Evolutionary conservation across 2,797 vertebrate species (phyloP).

Genomic region (Podargus strigoides): DNA sequence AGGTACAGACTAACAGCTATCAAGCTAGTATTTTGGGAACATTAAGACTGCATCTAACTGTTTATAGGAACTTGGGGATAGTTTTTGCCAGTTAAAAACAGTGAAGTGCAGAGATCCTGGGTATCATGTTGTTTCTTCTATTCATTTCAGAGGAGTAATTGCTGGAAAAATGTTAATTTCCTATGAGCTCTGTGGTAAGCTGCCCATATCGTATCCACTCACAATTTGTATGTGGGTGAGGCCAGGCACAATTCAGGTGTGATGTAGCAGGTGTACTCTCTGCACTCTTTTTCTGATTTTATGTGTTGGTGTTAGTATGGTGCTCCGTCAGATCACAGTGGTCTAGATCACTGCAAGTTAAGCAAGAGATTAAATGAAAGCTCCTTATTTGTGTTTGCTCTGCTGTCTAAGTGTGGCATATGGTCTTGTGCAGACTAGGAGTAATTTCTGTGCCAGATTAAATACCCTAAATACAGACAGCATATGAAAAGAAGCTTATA

Average conservation of each 20-base stretch:
- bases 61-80: background rate
- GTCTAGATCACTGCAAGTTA: background rate
- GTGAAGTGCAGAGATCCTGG: background rate
- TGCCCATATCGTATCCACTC: background rate
- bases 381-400: background rate
- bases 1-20: background rate
- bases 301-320: background rate
- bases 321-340: background rate
- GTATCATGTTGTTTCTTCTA: background rate
- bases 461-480: background rate
- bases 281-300: background rate
- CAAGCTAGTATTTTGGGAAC: background rate
- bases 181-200: background rate
- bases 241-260: background rate
- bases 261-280: background rate
- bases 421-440: background rate
- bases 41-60: background rate
- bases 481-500: background rate
- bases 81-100: background rate
- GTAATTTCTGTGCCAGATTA: background rate
- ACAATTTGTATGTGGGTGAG: background rate
- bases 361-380: conserved; percentile 1
- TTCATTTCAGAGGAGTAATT: background rate
- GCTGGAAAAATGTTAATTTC: background rate
- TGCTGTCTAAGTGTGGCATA: background rate